A percentile compares a stretch with the other conserved stretches of the same genome.
These are phyloP conservation scores for Rhabdomys pumilio DNA, from an alignment of 2,797 vertebrate genomes.

Conservation along the genomic window DNA sequence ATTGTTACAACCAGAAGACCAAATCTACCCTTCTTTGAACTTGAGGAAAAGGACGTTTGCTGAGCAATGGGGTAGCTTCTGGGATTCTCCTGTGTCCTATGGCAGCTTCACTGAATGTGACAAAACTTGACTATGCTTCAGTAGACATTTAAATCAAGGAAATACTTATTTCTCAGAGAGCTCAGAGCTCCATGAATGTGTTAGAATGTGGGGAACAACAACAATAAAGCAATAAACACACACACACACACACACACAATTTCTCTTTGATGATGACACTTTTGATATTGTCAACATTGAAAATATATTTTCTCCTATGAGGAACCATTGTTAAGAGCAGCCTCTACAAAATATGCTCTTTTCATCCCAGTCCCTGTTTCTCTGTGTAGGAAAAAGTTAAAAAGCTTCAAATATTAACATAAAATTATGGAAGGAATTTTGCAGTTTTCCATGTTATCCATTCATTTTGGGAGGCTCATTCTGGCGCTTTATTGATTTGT, in stretches of 20 bases:
- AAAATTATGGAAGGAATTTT: constrained; percentile 82
- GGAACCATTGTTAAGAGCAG: constrained; percentile 80
- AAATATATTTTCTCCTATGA: constrained; percentile 80
- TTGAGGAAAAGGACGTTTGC: background rate
- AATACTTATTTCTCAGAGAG: constrained; percentile 42
- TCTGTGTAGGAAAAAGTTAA: constrained; percentile 87
- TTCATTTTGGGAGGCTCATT: constrained; percentile 49
- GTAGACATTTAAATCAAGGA: background rate
- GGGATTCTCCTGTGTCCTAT: background rate
- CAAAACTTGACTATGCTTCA: background rate
- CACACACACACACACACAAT: background rate
- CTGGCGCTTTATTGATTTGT: constrained; percentile 85
- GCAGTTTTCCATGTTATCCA: constrained; percentile 76
- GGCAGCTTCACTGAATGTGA: background rate
- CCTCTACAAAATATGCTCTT: constrained; percentile 86
- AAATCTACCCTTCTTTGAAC: background rate
- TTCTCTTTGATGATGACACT: constrained; percentile 71
- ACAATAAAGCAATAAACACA: background rate
- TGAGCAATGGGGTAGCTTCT: background rate
- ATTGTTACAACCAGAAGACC: background rate
- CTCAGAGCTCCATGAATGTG: constrained; percentile 17
- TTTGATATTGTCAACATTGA: constrained; percentile 78
- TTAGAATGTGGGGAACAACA: constrained; percentile 60
- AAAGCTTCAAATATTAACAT: constrained; percentile 88
- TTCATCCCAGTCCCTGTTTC: constrained; percentile 82